A percentile compares a stretch with the other conserved stretches of the same genome.
These are phyloP conservation scores for Drosophila punjabiensis DNA, from an alignment of 1,140 invertebrate species.

Conservation along the genomic window DNA sequence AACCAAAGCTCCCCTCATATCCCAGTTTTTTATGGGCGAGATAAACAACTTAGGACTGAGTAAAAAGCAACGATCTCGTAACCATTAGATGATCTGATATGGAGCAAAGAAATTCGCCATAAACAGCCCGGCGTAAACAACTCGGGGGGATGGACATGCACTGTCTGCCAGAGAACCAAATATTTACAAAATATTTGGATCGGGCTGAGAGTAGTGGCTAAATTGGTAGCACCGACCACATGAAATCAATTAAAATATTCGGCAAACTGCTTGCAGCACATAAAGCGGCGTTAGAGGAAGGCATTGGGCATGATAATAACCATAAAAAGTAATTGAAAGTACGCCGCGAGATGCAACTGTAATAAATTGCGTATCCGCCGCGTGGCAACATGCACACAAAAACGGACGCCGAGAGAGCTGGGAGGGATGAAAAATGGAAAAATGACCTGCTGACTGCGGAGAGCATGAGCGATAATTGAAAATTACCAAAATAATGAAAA, in stretches of 20 bases:
- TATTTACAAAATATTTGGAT: constrained; percentile 52
- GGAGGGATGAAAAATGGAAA: constrained; percentile 24
- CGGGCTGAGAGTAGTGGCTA: not conserved
- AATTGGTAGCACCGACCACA: constrained; percentile 41
- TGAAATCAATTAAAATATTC: constrained; percentile 81
- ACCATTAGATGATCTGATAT: constrained; percentile 23
- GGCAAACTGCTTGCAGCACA: constrained; percentile 53
- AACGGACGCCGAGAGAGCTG: not conserved
- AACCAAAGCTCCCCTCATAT: not conserved
- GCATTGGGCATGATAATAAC: constrained; percentile 37
- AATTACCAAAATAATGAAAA: constrained; percentile 45
- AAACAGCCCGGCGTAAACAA: constrained; percentile 58
- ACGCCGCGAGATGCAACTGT: constrained; percentile 53
- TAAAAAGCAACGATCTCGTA: not conserved
- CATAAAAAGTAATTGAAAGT: constrained; percentile 70
- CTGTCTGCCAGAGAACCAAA: constrained; percentile 48
- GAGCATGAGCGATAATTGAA: constrained; percentile 33
- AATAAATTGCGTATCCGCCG: constrained; percentile 61
- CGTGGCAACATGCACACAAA: constrained; percentile 22
- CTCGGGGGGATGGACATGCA: constrained; percentile 27
- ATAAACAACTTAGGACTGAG: constrained; percentile 22
- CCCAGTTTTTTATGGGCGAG: not conserved
- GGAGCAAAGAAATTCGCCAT: constrained; percentile 19
- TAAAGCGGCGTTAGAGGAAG: constrained; percentile 32
- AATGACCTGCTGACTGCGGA: constrained; percentile 23